phyloP scores from a whole-genome alignment of 1,140 invertebrate species.

The Spodoptera litura region DNA sequence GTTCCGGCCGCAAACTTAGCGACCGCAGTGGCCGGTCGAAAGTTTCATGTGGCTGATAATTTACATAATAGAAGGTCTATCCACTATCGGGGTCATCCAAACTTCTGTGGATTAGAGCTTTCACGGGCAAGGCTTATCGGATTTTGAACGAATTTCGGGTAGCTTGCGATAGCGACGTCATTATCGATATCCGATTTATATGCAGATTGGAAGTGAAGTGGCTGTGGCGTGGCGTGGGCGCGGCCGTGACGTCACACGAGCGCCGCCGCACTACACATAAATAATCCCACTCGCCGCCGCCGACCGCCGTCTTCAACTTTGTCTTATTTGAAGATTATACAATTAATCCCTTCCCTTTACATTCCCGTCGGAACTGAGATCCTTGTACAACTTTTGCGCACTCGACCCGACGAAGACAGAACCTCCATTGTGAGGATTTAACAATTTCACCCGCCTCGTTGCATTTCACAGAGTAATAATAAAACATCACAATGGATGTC shows the following conservation, averaged over 20 bases:
- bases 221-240: conserved; percentile 55
- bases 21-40: conserved; percentile 73
- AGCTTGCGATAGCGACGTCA: conserved; percentile 81
- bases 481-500: conserved; percentile 85
- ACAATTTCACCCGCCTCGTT: conserved; percentile 81
- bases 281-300: conserved; percentile 60
- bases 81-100: conserved; percentile 80
- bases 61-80: conserved; percentile 84
- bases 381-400: conserved; percentile 78
- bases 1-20: conserved; percentile 76
- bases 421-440: conserved; percentile 81
- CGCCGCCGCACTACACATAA: conserved; percentile 55
- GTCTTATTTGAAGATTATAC: conserved; percentile 65
- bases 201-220: conserved; percentile 82
- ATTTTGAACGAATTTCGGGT: conserved; percentile 82
- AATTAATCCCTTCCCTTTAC: conserved; percentile 73
- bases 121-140: conserved; percentile 81
- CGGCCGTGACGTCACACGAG: conserved; percentile 58
- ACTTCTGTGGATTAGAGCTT: conserved; percentile 82
- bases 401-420: conserved; percentile 79
- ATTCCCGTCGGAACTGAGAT: conserved; percentile 66
- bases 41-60: conserved; percentile 82
- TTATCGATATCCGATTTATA: conserved; percentile 85
- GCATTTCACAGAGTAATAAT: conserved; percentile 83
- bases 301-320: conserved; percentile 62